Evolutionary conservation across 35 echinoderm and acorn worm species (phyloP).

Genomic region (Hemicentrotus pulcherrimus): DNA sequence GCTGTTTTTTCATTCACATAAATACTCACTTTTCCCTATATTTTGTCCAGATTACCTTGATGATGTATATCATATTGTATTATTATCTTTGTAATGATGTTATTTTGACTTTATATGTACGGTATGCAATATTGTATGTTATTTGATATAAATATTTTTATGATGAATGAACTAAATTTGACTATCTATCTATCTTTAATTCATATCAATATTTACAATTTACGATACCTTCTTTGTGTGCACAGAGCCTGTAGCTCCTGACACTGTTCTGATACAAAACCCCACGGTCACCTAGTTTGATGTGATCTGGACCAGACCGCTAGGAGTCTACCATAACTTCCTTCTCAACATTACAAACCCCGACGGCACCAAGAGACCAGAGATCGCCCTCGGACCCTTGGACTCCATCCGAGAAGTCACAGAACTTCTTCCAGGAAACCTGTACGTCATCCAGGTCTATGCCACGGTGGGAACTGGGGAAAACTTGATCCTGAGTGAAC

Average conservation of each 20-base stretch:
- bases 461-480: slow-evolving; percentile 29
- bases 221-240: neutral
- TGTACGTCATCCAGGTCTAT: slow-evolving; percentile 34
- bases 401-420: neutral
- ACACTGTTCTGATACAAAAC: neutral
- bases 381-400: neutral
- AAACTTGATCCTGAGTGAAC: slow-evolving; percentile 8
- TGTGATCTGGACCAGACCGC: neutral
- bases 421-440: slow-evolving; percentile 44
- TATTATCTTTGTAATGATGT: too few relatives aligned
- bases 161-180: too few relatives aligned
- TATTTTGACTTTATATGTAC: too few relatives aligned
- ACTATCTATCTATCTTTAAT: too few relatives aligned
- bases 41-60: too few relatives aligned
- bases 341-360: neutral
- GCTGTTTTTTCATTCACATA: too few relatives aligned
- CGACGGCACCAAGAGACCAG: neutral
- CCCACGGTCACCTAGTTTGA: neutral
- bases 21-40: too few relatives aligned
- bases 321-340: neutral
- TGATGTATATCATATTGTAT: too few relatives aligned
- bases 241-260: neutral
- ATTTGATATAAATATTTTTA: too few relatives aligned
- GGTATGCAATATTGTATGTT: too few relatives aligned
- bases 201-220: too few relatives aligned